Base-by-base conservation (phyloP, 2,888 invertebrate genomes). In the Phortica magna region DNA sequence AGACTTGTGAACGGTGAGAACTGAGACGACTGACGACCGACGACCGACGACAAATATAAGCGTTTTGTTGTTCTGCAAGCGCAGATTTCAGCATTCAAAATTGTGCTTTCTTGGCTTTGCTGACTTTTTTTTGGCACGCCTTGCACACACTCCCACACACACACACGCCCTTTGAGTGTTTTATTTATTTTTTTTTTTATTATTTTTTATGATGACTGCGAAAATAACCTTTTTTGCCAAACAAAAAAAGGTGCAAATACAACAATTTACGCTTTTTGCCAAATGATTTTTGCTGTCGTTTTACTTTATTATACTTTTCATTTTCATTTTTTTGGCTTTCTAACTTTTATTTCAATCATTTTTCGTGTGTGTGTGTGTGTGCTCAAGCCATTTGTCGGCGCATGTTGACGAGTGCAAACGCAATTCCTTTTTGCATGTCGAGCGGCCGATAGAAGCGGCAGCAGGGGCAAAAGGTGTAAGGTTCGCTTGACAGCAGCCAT, bases 181-280 rank as follows among this genome's bases (percentile, higher is more conserved):
- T 19, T 61, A 2, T 68, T 68, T 10, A 0, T 43, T 17, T 68
- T 48, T 42, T 43, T 48, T 71, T 55, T 71, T 71, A 53, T 71
- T 71, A 55, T 71, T 71, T 71, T 71, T 71, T 71, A 71, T 55
- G 70, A 55, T 71, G 70, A 71, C 70, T 71, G 53, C 22, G 48
- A n/a, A 71, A 22, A 55, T 31, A 55, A 71, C 22, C 19, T 55
- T 55, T 71, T 61, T 61, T 6, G 4, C 10, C 7, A 61, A 61
- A 7, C 19, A 61, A 61, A 61, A 67, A 67, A 55, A 71, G 70
- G 70, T 71, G 70, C 70, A 71, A 71, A 71, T 71, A 71, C 39
- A 71, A 71, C 53, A 71, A 53, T 71, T 53, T 55, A 53, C 70
- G 39, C 43, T 71, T 53, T 70, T 53, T 53, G 67, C 42, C 17